Evolutionary conservation across 1,140 invertebrate species (phyloP).

Genomic region (Ruditapes philippinarum): DNA sequence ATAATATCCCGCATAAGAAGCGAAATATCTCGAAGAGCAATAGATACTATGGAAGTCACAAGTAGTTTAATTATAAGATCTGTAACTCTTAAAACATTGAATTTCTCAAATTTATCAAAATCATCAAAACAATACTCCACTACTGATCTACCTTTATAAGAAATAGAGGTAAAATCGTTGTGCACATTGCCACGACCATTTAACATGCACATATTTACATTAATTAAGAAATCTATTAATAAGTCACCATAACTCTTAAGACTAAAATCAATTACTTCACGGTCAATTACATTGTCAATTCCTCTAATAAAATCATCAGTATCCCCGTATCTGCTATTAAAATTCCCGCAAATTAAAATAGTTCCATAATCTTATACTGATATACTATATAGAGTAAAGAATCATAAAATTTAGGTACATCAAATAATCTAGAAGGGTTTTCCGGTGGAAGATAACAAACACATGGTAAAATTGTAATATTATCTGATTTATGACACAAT

Average conservation of each 20-base stretch:
- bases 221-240: constrained; percentile 40
- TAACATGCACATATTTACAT: constrained; percentile 53
- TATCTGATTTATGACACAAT: constrained; percentile 8
- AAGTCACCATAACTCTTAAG: constrained; percentile 53
- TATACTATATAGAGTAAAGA: constrained; percentile 9
- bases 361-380: constrained; percentile 10
- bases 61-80: constrained; percentile 22
- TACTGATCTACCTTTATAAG: constrained; percentile 24
- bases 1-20: constrained; percentile 16
- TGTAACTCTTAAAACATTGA: background rate
- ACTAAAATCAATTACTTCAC: constrained; percentile 42
- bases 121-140: constrained; percentile 47
- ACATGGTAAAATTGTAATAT: constrained; percentile 27
- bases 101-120: background rate
- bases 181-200: constrained; percentile 8
- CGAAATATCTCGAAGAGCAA: background rate
- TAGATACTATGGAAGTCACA: background rate
- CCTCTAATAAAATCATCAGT: constrained; percentile 49
- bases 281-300: constrained; percentile 19
- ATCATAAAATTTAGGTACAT: constrained; percentile 22
- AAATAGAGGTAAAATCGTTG: constrained; percentile 55
- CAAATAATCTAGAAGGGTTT: constrained; percentile 34
- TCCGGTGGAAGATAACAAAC: constrained; percentile 49
- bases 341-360: constrained; percentile 43
- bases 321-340: constrained; percentile 54